These are phyloP conservation scores for Microchirus variegatus DNA, from an alignment of 2,797 vertebrate genomes.

Conservation along the genomic window DNA sequence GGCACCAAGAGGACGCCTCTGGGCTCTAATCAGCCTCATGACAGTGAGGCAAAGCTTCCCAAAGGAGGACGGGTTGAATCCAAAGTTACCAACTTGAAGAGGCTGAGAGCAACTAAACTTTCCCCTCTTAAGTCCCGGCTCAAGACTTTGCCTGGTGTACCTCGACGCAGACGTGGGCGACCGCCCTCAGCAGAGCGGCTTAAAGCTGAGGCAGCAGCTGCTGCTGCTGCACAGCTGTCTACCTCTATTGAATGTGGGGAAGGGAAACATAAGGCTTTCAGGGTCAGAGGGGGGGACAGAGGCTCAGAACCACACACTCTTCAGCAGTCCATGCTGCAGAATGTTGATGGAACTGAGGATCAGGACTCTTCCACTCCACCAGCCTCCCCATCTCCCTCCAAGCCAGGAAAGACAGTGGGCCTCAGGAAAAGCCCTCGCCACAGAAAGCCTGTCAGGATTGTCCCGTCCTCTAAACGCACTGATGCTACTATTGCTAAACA, in stretches of 20 bases:
- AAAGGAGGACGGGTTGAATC: constrained; percentile 76
- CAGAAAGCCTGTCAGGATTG: constrained; percentile 93
- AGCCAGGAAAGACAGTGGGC: constrained; percentile 72
- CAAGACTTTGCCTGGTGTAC: constrained; percentile 88
- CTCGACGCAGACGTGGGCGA: constrained; percentile 87
- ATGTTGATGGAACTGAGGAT: constrained; percentile 61
- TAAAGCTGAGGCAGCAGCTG: constrained; percentile 84
- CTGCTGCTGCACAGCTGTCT: constrained; percentile 72
- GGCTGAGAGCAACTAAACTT: constrained; percentile 90
- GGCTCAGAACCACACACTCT: constrained; percentile 69
- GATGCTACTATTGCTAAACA: constrained; percentile 97
- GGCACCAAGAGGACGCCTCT: constrained; percentile 85
- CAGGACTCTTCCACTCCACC: constrained; percentile 66
- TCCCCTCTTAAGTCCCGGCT: constrained; percentile 92
- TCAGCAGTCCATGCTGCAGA: constrained; percentile 66
- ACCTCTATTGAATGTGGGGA: constrained; percentile 68
- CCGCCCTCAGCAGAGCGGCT: constrained; percentile 92
- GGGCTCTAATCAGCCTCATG: constrained; percentile 87
- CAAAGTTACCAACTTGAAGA: constrained; percentile 90
- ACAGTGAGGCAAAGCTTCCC: constrained; percentile 67
- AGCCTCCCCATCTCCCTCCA: constrained; percentile 71
- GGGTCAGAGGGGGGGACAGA: constrained; percentile 84
- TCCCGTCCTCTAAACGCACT: constrained; percentile 94
- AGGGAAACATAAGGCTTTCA: constrained; percentile 88
- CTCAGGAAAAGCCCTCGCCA: constrained; percentile 95